Conservation (phyloP, 2,113 vertebrate species). For the Tachysurus vachellii region DNA sequence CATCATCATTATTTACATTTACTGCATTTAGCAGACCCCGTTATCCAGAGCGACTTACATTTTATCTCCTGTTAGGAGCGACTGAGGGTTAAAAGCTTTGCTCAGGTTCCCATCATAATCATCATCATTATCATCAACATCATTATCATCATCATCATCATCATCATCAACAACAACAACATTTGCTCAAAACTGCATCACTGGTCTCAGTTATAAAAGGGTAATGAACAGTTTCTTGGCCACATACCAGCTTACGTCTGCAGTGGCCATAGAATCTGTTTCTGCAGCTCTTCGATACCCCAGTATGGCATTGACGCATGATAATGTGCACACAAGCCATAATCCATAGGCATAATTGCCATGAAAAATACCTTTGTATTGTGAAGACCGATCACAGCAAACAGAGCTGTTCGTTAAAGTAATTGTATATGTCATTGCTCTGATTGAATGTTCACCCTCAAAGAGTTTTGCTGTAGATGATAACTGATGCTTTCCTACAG, state of each 20-base stretch:
- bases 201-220: background rate
- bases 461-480: slow-evolving; percentile 8
- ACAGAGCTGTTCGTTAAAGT: slow-evolving; percentile 6
- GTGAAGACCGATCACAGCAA: background rate
- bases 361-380: background rate
- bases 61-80: no score
- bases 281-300: background rate
- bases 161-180: no score
- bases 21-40: no score
- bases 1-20: no score
- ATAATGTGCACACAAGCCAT: background rate
- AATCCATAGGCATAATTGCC: background rate
- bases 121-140: no score
- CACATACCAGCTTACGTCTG: background rate
- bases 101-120: no score
- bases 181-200: background rate
- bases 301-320: background rate
- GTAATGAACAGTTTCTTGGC: background rate
- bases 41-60: no score
- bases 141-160: no score
- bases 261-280: no score
- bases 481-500: slow-evolving; percentile 14
- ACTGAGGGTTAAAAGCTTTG: no score
- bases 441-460: background rate
- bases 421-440: slow-evolving; percentile 23